phyloP scores from a whole-genome alignment of 2,113 vertebrate genomes.

The Accipiter virgatus region DNA sequence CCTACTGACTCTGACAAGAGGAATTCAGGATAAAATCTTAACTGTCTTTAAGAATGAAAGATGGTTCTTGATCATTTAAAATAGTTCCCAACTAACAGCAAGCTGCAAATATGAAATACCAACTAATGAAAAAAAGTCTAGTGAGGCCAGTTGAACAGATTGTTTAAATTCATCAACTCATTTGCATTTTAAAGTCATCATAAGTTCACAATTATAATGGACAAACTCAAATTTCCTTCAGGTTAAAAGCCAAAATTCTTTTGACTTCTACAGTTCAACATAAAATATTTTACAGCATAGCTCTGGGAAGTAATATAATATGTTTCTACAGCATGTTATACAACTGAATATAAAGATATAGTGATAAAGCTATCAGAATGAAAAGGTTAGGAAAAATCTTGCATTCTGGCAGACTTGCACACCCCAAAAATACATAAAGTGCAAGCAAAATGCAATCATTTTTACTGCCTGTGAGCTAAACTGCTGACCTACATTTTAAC shows the following conservation, averaged over 20 bases:
- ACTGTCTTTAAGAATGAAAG: background rate
- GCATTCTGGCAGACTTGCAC: conserved; percentile 2
- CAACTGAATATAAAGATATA: background rate
- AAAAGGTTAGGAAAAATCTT: background rate
- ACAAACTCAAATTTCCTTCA: background rate
- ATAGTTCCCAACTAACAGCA: background rate
- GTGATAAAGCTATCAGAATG: background rate
- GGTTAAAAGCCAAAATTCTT: conserved; percentile 14
- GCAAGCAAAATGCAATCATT: conserved; percentile 16
- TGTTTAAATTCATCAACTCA: background rate
- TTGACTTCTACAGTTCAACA: background rate
- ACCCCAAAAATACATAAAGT: background rate
- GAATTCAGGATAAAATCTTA: background rate
- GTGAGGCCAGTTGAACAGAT: background rate
- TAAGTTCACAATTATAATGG: background rate
- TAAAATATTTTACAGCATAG: background rate
- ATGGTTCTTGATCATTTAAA: background rate
- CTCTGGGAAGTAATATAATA: background rate
- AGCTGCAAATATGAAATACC: background rate
- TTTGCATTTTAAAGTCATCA: background rate
- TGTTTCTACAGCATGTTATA: background rate
- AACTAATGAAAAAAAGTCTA: background rate
- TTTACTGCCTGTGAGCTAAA: background rate
- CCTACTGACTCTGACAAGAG: background rate
- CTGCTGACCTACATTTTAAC: conserved; percentile 22